Conservation (phyloP, 2,888 invertebrate genomes). For the Gymnosoma rotundatum region DNA sequence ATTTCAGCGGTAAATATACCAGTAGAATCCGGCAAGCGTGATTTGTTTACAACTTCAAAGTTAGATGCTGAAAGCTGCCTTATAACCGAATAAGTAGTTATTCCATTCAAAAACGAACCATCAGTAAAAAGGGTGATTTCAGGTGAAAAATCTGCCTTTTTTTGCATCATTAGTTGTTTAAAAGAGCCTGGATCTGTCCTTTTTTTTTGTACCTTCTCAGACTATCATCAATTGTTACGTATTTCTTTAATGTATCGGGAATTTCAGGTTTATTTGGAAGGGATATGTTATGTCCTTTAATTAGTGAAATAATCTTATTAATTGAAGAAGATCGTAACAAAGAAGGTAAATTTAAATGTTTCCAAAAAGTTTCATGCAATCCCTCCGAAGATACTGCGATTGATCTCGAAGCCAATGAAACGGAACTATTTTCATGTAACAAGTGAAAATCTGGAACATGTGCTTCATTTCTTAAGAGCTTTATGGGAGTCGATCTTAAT, state of each 20-base stretch:
- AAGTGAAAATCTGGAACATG: background rate
- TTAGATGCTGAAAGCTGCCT: background rate
- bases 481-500: background rate
- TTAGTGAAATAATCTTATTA: background rate
- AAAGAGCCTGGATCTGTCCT: background rate
- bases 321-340: too few species aligned
- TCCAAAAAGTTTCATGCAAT: slow-evolving; percentile 34
- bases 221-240: too few species aligned
- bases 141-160: background rate
- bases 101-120: background rate
- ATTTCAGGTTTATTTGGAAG: background rate
- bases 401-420: background rate
- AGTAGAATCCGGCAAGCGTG: too few species aligned
- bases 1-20: too few species aligned
- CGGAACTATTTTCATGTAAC: slow-evolving; percentile 1
- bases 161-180: background rate
- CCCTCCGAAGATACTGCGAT: slow-evolving; percentile 1
- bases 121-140: background rate
- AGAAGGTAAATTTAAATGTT: too few species aligned
- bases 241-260: background rate
- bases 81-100: background rate
- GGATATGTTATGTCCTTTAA: background rate
- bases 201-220: background rate
- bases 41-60: background rate
- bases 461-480: background rate